Evolutionary conservation across 2,113 vertebrate species (phyloP), one percentile per base, ranked within the genome.

Genomic region (Xenopus laevis): DNA sequence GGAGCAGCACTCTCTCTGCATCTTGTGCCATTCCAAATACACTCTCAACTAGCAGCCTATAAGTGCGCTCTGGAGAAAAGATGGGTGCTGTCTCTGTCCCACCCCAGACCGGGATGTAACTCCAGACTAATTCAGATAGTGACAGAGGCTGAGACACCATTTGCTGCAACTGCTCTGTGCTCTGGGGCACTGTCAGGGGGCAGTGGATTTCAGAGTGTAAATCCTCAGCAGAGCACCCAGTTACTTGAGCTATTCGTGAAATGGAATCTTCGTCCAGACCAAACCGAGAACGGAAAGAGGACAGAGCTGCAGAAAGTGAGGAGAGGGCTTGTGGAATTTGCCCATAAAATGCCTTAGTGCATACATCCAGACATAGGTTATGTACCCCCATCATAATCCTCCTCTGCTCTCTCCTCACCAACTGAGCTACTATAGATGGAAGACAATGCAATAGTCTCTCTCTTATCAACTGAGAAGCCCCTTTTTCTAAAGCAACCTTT

Each of bases 11-110:
- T 15, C 72, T 45, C 62, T 79, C 72, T 0, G 80, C 76, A 17
- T 81, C 77, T 1, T 73, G 69, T 0, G 78, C 68, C 50, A 81
- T 69, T 7, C 74, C 80, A 20, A 67, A 27, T 1, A 77, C 72
- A 1, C 53, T 72, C 59, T 59, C 61, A 6, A 59, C 55, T 47
- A 81, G n/a, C 27, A 77, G 27, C 4, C 59, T 10, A 17, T 81
- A 79, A 3, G 62, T 60, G 13, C 66, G 64, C 27, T 73, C 76
- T 7, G 71, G 17, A 45, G 76, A 73, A 16, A 81, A 60, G 0
- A 65, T 30, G 40, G 71, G 61, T 8, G 13, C 3, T 2, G 52
- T 55, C 5, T 44, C 47, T 8, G 15, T 21, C 23, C 11, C 57
- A 3, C 76, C 78, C 52, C 58, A 62, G 57, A 46, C 68, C 0